Base-by-base conservation (phyloP, 2,797 vertebrate species). In the Mormyrus hasselquistii region DNA sequence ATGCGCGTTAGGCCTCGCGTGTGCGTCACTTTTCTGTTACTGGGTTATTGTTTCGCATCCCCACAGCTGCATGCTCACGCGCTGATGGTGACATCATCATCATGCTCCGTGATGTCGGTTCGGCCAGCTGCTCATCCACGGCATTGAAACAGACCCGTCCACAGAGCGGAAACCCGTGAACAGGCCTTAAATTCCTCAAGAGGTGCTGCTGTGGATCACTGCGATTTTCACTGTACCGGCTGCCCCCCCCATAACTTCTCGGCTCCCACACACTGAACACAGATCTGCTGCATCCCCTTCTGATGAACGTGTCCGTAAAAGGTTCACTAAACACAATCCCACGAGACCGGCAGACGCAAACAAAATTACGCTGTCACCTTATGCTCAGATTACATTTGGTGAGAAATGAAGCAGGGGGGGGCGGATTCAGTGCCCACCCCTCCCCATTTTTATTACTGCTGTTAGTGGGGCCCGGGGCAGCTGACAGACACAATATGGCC, bases 1-100 rank as follows among this genome's bases (percentile, higher is more conserved):
- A 94, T 94, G 91, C 89, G 59, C 50, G 90, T 91, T 87, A 14
- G 91, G 92, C 93, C 92, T 91, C 57, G 92, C 92, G 90, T 90
- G 10, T 90, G 91, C 92, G 89, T 94, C 94, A 93, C 94, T 92
- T 94, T 95, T 91, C 79, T 41, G 90, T 3, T 1, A 38, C 12
- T 79, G 73, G 90, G 92, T 94, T 94, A 94, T 94, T 93, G 94
- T 94, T 94, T 94, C 87, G 91, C 88, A 89, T 88, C 86, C 41
- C 84, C 87, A 89, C 87, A 88, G 19, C 86, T 88, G 82, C 59
- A 50, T 8, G 41, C 41, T 73, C 65, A 6, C 1, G 29, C 1
- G 29, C 65, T 2, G 29, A 16, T 6, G 65, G 12, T 5, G 10
- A 34, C 65, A 38, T 73, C 65, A 38, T 16, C 29, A 16, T 69